Conservation (phyloP, 1,140 invertebrate genomes). For the Schlechtendalia chinensis region DNA sequence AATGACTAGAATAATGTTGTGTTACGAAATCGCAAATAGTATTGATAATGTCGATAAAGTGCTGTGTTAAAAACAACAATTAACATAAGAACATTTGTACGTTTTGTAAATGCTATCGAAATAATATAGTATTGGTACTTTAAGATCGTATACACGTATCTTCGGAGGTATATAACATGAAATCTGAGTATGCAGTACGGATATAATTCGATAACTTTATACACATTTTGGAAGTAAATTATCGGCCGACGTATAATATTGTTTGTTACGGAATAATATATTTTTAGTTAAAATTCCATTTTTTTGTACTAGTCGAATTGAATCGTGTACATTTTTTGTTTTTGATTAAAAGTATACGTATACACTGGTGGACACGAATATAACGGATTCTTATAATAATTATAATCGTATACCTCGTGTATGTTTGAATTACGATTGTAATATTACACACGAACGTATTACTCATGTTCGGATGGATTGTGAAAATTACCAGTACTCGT, state of each 20-base stretch:
- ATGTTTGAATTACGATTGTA: no score
- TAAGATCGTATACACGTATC: background rate
- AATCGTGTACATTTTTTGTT: background rate
- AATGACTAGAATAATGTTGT: conserved; percentile 35
- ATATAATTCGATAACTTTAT: no score
- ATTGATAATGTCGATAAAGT: background rate
- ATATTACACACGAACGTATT: no score
- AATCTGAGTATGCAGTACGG: background rate
- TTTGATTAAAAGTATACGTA: background rate
- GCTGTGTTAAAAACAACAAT: background rate
- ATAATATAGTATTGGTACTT: conserved; percentile 7
- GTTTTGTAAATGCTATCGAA: conserved; percentile 12
- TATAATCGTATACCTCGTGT: no score
- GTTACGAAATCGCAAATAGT: background rate
- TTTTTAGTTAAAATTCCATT: background rate
- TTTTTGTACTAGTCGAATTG: conserved; percentile 16
- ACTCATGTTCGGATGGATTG: no score
- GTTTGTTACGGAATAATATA: background rate
- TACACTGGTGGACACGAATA: background rate
- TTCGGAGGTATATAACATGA: background rate
- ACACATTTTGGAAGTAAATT: no score
- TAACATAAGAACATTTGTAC: conserved; percentile 21
- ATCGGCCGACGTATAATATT: no score
- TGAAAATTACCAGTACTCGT: background rate
- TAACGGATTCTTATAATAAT: no score